Evolutionary conservation across 2,797 vertebrate species (phyloP).

Genomic region (Melanogrammus aeglefinus): DNA sequence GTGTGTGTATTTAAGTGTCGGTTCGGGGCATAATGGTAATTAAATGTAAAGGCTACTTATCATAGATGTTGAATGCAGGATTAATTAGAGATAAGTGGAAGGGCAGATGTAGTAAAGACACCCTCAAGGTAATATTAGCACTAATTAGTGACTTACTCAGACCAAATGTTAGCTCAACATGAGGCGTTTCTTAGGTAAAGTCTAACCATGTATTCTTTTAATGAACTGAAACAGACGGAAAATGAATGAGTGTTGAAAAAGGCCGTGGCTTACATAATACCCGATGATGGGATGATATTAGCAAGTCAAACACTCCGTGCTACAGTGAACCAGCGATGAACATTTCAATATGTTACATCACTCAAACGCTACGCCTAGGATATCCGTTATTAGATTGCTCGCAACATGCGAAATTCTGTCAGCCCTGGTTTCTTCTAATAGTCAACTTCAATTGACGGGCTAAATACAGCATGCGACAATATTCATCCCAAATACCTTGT

Average conservation of each 20-base stretch:
- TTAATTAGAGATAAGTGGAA: constrained; percentile 1
- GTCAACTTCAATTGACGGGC: not conserved
- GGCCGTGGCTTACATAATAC: not conserved
- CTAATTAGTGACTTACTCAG: not conserved
- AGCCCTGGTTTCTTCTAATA: not conserved
- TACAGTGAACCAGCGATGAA: not conserved
- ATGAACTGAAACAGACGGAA: not conserved
- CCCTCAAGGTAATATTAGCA: not conserved
- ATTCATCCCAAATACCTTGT: not conserved
- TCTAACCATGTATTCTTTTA: not conserved
- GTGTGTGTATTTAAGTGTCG: not conserved
- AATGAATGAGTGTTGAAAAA: too few relatives aligned
- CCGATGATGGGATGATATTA: not conserved
- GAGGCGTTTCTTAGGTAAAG: not conserved
- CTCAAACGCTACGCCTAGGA: not conserved
- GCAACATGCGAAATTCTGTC: not conserved
- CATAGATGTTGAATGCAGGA: not conserved
- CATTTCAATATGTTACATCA: constrained; percentile 1
- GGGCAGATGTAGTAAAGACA: not conserved
- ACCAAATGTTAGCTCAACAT: not conserved
- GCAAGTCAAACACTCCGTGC: not conserved
- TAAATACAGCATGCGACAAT: not conserved
- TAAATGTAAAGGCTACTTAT: not conserved
- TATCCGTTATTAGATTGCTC: not conserved
- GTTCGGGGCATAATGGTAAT: not conserved